phyloP scores from a whole-genome alignment of 1,140 invertebrate genomes.

The Saccostrea echinata region DNA sequence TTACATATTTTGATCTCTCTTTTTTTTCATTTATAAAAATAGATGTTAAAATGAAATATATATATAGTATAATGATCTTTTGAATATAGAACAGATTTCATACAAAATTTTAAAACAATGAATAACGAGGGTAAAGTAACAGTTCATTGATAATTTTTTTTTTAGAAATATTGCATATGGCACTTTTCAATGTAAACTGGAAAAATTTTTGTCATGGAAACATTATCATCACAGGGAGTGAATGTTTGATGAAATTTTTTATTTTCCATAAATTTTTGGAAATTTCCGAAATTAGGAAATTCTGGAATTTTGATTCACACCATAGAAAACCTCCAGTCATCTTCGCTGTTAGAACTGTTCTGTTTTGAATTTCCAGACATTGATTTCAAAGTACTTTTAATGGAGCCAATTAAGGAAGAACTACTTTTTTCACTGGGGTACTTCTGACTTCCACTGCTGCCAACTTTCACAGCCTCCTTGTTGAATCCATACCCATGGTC shows the following conservation, averaged over 20 bases:
- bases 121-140: background rate
- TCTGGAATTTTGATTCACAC: slow-evolving; percentile 50
- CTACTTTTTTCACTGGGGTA: slow-evolving; percentile 53
- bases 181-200: background rate
- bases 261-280: background rate
- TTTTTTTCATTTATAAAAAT: background rate
- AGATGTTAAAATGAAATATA: background rate
- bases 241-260: background rate
- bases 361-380: slow-evolving; percentile 55
- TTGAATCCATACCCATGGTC: slow-evolving; percentile 42
- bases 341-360: slow-evolving; percentile 48
- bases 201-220: slow-evolving; percentile 1
- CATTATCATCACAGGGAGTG: background rate
- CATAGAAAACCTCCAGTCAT: slow-evolving; percentile 64
- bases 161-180: slow-evolving; percentile 21
- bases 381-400: slow-evolving; percentile 59
- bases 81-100: no score
- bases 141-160: no score
- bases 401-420: slow-evolving; percentile 53
- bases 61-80: no score
- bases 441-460: slow-evolving; percentile 50
- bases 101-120: background rate
- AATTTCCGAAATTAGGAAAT: no score
- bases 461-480: slow-evolving; percentile 54
- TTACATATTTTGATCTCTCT: background rate